Percentiles rank a stretch among this genome's conserved stretches.
phyloP scores from a whole-genome alignment of 2,113 vertebrate genomes.

The Thermophis baileyi region DNA sequence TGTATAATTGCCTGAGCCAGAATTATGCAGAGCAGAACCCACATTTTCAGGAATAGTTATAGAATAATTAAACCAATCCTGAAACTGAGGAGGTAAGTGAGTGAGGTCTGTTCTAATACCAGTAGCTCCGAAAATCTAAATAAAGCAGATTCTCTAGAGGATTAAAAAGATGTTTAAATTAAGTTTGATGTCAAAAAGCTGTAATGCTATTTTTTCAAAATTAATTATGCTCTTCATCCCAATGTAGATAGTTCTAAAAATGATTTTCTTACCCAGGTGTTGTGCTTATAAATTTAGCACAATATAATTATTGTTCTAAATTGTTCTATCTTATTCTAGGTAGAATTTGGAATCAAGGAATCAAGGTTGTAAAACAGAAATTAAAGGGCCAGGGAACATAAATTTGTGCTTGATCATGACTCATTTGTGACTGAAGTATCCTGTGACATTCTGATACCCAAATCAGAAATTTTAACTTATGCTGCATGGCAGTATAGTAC shows the following conservation, averaged over 20 bases:
- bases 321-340: slow-evolving; percentile 19
- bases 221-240: background rate
- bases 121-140: background rate
- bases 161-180: background rate
- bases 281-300: slow-evolving; percentile 29
- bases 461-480: background rate
- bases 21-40: slow-evolving; percentile 57
- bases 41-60: slow-evolving; percentile 65
- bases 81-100: slow-evolving; percentile 39
- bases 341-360: slow-evolving; percentile 15
- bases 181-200: background rate
- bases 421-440: background rate
- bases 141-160: background rate
- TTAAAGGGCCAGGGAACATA: slow-evolving; percentile 39
- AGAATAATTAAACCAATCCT: slow-evolving; percentile 71
- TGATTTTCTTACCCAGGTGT: slow-evolving; percentile 41
- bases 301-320: slow-evolving; percentile 19
- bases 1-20: slow-evolving; percentile 42
- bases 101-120: slow-evolving; percentile 50
- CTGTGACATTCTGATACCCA: background rate
- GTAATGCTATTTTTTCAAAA: background rate
- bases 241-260: slow-evolving; percentile 26
- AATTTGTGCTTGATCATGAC: slow-evolving; percentile 29
- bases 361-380: background rate
- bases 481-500: background rate